Evolutionary conservation across 2,113 vertebrate genomes (phyloP).

Genomic region (Stigmatopora nigra): DNA sequence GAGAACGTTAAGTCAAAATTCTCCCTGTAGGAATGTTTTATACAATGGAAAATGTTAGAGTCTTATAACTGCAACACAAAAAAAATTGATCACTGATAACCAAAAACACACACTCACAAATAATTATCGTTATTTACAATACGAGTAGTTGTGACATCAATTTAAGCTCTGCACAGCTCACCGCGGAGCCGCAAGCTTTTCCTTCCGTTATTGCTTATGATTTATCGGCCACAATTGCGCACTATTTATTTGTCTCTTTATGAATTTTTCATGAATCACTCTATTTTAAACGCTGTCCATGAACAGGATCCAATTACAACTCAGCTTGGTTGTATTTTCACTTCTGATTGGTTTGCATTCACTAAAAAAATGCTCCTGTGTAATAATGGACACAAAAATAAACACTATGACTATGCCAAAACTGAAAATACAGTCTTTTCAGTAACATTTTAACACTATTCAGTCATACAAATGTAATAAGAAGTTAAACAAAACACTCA

Average conservation of each 20-base stretch:
- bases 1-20: no score
- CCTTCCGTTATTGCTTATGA: constrained; percentile 37
- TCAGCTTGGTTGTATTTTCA: constrained; percentile 5
- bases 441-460: not conserved
- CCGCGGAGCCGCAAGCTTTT: constrained; percentile 16
- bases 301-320: constrained; percentile 38
- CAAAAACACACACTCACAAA: no score
- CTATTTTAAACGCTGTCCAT: constrained; percentile 42
- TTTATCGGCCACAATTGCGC: constrained; percentile 37
- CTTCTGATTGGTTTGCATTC: not conserved
- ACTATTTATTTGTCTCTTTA: constrained; percentile 20
- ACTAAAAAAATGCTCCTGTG: not conserved
- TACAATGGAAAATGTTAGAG: constrained; percentile 1
- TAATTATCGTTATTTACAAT: constrained; percentile 6
- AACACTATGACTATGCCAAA: not conserved
- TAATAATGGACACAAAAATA: not conserved
- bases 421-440: not conserved
- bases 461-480: no score
- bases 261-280: constrained; percentile 44
- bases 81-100: not conserved
- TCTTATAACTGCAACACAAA: not conserved
- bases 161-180: constrained; percentile 9
- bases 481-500: no score
- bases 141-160: constrained; percentile 14
- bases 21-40: not conserved